Evolutionary conservation across 1,140 invertebrate genomes (phyloP).

Genomic region (Drosophila obscura): DNA sequence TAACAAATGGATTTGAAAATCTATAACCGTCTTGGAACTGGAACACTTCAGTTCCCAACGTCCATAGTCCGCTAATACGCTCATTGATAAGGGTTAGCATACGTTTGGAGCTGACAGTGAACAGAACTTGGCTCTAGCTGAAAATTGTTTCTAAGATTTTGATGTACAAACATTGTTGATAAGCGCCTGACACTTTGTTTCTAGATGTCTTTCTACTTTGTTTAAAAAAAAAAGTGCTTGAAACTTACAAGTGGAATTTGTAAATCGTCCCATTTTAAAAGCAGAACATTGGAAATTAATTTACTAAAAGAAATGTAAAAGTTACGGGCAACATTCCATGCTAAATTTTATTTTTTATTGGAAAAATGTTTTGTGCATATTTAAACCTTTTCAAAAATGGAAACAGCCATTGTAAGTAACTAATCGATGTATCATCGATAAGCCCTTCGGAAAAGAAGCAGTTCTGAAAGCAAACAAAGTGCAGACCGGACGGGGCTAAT

Average conservation of each 20-base stretch:
- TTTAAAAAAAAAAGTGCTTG: too few relatives aligned
- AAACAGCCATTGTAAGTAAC: background rate
- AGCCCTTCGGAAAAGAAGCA: slow-evolving; percentile 2
- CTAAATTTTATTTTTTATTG: too few relatives aligned
- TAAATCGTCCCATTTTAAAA: too few relatives aligned
- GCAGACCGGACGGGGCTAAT: slow-evolving; percentile 22
- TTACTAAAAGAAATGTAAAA: too few relatives aligned
- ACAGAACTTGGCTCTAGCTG: slow-evolving; percentile 18
- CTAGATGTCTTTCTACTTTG: too few relatives aligned
- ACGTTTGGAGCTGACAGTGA: slow-evolving; percentile 10
- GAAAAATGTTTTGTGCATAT: too few relatives aligned
- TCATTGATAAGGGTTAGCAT: slow-evolving; percentile 42
- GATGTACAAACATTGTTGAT: too few relatives aligned
- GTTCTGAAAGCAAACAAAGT: background rate
- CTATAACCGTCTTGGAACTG: slow-evolving; percentile 14
- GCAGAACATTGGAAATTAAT: too few relatives aligned
- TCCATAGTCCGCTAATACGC: slow-evolving; percentile 41
- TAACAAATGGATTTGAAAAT: slow-evolving; percentile 5
- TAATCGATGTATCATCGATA: slow-evolving; percentile 2
- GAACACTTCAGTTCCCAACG: slow-evolving; percentile 1
- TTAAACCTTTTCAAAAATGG: too few relatives aligned
- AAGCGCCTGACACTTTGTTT: too few relatives aligned
- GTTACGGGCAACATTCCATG: too few relatives aligned
- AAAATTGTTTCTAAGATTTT: slow-evolving; percentile 8
- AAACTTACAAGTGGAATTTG: too few relatives aligned